These are phyloP conservation scores for Artibeus lituratus DNA, from an alignment of 2,797 vertebrate genomes.

Conservation along the genomic window DNA sequence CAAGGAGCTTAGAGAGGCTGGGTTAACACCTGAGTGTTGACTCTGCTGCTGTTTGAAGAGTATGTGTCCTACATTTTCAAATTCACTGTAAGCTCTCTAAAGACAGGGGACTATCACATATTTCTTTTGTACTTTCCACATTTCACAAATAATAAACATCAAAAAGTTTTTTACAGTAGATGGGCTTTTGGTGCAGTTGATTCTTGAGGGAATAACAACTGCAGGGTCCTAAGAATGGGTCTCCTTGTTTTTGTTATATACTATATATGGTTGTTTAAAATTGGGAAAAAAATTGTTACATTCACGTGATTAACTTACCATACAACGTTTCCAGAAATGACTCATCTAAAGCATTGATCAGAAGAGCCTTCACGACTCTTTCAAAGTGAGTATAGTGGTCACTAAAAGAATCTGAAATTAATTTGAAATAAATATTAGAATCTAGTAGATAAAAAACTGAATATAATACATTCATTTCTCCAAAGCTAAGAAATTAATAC, in stretches of 20 bases:
- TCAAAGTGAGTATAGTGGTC: constrained; percentile 86
- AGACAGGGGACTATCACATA: neutral
- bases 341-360: constrained; percentile 87
- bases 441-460: constrained; percentile 9
- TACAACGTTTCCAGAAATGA: constrained; percentile 87
- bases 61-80: neutral
- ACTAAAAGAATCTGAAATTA: constrained; percentile 80
- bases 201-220: neutral
- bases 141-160: neutral
- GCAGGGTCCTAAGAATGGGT: neutral
- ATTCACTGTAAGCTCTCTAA: neutral
- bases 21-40: neutral
- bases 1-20: neutral
- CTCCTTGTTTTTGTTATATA: neutral
- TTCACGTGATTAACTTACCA: constrained; percentile 81
- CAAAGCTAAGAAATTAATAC: neutral
- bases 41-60: neutral
- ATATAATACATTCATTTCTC: neutral
- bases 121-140: neutral
- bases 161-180: neutral
- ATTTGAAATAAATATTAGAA: constrained; percentile 52
- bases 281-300: neutral
- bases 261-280: constrained; percentile 17
- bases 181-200: neutral
- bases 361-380: constrained; percentile 87